Percentiles rank a stretch among this genome's conserved stretches.
Evolutionary conservation across 2,113 vertebrate genomes (phyloP).

Genomic region (Gasterosteus aculeatus): DNA sequence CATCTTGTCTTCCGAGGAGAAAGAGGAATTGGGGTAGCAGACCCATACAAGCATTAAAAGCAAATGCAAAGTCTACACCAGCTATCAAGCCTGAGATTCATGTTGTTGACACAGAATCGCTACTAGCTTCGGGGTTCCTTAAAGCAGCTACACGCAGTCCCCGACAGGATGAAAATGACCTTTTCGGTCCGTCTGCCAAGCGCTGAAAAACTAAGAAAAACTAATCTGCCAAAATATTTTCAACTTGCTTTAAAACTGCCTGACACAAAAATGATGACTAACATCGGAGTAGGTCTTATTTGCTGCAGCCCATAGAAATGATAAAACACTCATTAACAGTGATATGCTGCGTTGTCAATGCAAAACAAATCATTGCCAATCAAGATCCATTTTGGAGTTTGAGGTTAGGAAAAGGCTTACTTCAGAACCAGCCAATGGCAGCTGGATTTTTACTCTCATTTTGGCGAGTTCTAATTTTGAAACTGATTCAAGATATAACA

Average conservation of each 20-base stretch:
- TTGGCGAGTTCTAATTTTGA: neutral
- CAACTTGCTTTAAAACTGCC: neutral
- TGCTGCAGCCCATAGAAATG: neutral
- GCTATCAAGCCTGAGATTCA: neutral
- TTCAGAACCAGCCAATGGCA: neutral
- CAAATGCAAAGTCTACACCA: conserved; percentile 1
- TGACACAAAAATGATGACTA: neutral
- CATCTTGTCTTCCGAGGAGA: neutral
- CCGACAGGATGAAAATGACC: neutral
- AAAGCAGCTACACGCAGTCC: neutral
- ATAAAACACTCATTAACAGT: neutral
- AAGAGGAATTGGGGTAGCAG: neutral
- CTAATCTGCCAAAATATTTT: neutral
- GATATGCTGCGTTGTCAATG: neutral
- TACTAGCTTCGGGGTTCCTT: neutral
- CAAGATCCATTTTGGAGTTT: neutral
- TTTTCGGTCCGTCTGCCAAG: neutral
- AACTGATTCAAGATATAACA: neutral
- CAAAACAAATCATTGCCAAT: neutral
- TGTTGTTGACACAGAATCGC: neutral
- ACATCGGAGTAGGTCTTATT: neutral
- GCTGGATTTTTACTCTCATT: neutral
- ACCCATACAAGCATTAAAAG: neutral
- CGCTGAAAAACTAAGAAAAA: neutral
- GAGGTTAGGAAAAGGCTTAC: neutral